These are phyloP conservation scores for Caradrina kadenii DNA, from an alignment of 2,888 invertebrate genomes.

Conservation along the genomic window DNA sequence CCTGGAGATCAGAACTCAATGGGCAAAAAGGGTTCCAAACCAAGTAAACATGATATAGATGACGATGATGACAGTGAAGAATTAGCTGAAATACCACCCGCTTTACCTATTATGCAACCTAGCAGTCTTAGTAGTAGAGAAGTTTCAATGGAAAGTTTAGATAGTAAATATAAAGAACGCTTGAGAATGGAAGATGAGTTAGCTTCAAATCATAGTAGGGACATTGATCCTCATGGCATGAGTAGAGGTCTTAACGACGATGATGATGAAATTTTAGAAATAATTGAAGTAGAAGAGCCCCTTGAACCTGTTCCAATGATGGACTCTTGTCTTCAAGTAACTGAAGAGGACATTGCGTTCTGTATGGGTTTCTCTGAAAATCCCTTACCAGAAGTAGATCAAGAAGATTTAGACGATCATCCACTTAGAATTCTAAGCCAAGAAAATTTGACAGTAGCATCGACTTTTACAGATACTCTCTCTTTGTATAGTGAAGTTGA, in stretches of 20 bases:
- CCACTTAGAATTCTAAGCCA: conserved; percentile 97
- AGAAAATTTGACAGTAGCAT: conserved; percentile 97
- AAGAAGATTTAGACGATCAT: conserved; percentile 93
- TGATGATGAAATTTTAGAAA: conserved; percentile 94
- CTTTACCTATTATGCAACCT: conserved; percentile 94
- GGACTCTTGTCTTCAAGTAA: conserved; percentile 96
- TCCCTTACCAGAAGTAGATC: conserved; percentile 93
- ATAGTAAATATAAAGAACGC: conserved; percentile 94
- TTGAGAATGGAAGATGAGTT: conserved; percentile 91
- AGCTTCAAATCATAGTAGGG: conserved; percentile 90
- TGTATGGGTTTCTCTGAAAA: conserved; percentile 94
- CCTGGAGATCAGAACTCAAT: conserved; percentile 75
- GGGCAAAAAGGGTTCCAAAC: conserved; percentile 76
- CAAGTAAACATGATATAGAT: conserved; percentile 89
- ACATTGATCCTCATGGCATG: conserved; percentile 87
- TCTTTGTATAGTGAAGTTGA: conserved; percentile 92
- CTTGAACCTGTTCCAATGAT: conserved; percentile 96
- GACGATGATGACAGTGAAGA: conserved; percentile 95
- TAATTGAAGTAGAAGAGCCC: conserved; percentile 95
- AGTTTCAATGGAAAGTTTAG: conserved; percentile 95
- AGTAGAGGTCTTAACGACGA: conserved; percentile 82
- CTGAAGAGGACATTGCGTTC: conserved; percentile 97
- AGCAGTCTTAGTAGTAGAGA: conserved; percentile 93
- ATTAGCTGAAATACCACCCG: conserved; percentile 95
- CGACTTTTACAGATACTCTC: conserved; percentile 95